A percentile compares a stretch with the other conserved stretches of the same genome.
Conservation (phyloP, 1,140 invertebrate genomes). For the Panonychus citri region DNA sequence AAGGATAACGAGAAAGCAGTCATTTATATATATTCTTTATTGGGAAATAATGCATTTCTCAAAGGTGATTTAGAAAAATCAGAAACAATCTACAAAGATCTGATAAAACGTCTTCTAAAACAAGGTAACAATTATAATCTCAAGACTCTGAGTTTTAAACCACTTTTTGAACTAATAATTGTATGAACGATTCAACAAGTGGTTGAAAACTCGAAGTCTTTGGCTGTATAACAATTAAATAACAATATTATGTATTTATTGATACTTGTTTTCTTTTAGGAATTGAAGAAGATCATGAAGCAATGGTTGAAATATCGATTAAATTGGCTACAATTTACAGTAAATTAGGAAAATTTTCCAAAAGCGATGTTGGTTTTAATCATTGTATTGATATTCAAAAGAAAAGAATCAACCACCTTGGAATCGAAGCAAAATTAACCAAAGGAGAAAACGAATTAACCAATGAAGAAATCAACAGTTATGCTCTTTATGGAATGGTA, state of each 20-base stretch:
- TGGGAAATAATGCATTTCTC: slow-evolving; percentile 68
- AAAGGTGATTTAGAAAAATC: slow-evolving; percentile 50
- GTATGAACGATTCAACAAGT: too few species aligned
- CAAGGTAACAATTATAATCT: slow-evolving; percentile 25
- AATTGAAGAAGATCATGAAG: slow-evolving; percentile 38
- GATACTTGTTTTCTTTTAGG: neutral
- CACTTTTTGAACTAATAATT: too few species aligned
- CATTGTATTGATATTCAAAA: slow-evolving; percentile 46
- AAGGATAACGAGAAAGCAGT: slow-evolving; percentile 39
- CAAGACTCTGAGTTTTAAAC: too few species aligned
- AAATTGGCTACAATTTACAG: slow-evolving; percentile 29
- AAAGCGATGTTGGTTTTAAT: slow-evolving; percentile 44
- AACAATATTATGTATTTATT: too few species aligned
- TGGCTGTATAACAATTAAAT: too few species aligned
- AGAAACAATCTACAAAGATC: slow-evolving; percentile 51
- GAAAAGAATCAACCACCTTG: slow-evolving; percentile 25
- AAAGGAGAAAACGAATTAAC: slow-evolving; percentile 21
- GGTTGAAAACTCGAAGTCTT: too few species aligned
- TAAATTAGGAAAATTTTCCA: slow-evolving; percentile 34
- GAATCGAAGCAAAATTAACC: slow-evolving; percentile 20
- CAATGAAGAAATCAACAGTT: neutral
- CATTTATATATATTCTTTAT: slow-evolving; percentile 63
- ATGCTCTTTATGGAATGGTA: slow-evolving; percentile 3
- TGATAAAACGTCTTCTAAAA: slow-evolving; percentile 44
- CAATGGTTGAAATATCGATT: slow-evolving; percentile 46